Evolutionary conservation across 2,113 vertebrate genomes (phyloP).

Genomic region (Chaetorhynchus papuensis): DNA sequence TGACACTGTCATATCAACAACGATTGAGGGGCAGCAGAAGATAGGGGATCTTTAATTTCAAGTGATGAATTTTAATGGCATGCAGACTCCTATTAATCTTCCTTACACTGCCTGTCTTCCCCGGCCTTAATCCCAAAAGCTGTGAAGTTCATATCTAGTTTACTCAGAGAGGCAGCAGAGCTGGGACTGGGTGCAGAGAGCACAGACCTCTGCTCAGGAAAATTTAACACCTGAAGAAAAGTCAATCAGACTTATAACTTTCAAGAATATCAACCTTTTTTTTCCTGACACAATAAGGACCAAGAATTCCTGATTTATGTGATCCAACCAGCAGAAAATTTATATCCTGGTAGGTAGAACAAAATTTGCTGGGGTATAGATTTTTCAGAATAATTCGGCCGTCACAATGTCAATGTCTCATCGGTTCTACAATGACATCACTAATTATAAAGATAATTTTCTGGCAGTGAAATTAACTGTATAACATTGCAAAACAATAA

Average conservation of each 20-base stretch:
- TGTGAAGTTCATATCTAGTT: not conserved
- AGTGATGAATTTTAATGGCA: constrained; percentile 2
- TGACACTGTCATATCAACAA: constrained; percentile 7
- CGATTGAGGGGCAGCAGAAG: not conserved
- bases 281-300: not conserved
- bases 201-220: not conserved
- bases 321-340: not conserved
- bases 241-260: not conserved
- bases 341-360: not conserved
- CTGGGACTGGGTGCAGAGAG: not conserved
- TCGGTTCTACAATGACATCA: not conserved
- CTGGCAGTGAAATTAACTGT: not conserved
- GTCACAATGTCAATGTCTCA: not conserved
- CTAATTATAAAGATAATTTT: not conserved
- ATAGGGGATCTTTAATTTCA: constrained; percentile 11
- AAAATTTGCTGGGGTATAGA: not conserved
- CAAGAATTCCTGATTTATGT: not conserved
- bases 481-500: not conserved
- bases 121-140: not conserved
- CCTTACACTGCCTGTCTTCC: not conserved
- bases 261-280: not conserved
- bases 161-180: not conserved
- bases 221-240: not conserved
- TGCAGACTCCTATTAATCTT: not conserved
- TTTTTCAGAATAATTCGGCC: not conserved